phyloP scores from a whole-genome alignment of 2,888 invertebrate genomes.

The Erebia palarica region DNA sequence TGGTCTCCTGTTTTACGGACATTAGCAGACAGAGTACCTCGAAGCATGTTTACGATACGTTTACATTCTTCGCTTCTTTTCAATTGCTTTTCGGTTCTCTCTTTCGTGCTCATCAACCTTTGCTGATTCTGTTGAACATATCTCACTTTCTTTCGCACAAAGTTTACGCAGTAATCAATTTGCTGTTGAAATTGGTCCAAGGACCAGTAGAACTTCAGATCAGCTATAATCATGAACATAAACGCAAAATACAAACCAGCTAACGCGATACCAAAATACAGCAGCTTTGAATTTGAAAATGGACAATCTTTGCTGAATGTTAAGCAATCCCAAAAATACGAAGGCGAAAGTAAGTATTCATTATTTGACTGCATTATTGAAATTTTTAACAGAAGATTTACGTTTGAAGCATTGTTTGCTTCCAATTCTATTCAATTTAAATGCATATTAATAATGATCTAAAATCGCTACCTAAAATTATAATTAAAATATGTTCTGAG shows the following conservation, averaged over 20 bases:
- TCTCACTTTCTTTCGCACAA: constrained; percentile 59
- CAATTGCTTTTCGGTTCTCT: constrained; percentile 60
- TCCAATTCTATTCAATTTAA: background rate
- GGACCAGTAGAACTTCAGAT: constrained; percentile 65
- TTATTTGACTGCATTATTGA: constrained; percentile 47
- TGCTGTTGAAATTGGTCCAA: constrained; percentile 58
- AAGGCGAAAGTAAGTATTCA: constrained; percentile 44
- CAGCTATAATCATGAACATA: constrained; percentile 56
- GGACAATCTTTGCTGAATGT: constrained; percentile 62
- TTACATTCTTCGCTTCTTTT: constrained; percentile 54
- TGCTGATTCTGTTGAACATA: constrained; percentile 58
- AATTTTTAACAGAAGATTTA: constrained; percentile 30
- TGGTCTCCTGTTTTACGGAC: constrained; percentile 14
- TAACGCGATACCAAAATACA: constrained; percentile 60
- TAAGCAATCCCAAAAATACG: constrained; percentile 69
- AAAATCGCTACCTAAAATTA: background rate
- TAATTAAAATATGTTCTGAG: no score
- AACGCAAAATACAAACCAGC: constrained; percentile 57
- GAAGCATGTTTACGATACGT: constrained; percentile 53
- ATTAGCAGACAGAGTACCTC: constrained; percentile 42
- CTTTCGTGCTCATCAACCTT: constrained; percentile 56
- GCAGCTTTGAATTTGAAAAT: constrained; percentile 60
- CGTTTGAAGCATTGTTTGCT: background rate
- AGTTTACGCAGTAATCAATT: constrained; percentile 58
- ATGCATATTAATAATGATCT: background rate